Evolutionary conservation across 2,113 vertebrate species (phyloP).

Genomic region (Cyprinodon brontotheroides): DNA sequence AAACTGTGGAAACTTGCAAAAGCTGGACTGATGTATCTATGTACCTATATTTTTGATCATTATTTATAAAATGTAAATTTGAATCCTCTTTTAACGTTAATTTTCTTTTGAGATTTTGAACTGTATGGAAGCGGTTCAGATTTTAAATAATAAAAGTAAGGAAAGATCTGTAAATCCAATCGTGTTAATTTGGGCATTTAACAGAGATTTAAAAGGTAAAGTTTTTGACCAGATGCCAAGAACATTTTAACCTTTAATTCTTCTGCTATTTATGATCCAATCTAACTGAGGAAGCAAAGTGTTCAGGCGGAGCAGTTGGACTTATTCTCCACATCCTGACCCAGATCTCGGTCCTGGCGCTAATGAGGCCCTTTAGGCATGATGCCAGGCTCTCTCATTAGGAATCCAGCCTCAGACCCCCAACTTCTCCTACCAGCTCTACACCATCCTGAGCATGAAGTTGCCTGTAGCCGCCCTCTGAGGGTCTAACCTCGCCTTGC

Average conservation of each 20-base stretch:
- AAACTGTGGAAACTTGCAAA: too few relatives aligned
- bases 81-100: neutral
- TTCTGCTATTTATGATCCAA: neutral
- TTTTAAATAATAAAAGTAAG: neutral
- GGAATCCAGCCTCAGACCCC: conserved; percentile 65
- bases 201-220: neutral
- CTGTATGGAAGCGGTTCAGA: neutral
- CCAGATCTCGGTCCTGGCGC: conserved; percentile 78
- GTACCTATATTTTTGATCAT: too few relatives aligned
- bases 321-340: conserved; percentile 73
- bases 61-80: neutral
- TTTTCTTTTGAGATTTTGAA: neutral
- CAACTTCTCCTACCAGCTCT: conserved; percentile 32
- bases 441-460: conserved; percentile 37
- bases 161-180: neutral
- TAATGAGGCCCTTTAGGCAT: conserved; percentile 81
- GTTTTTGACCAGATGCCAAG: neutral
- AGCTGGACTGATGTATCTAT: neutral
- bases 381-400: conserved; percentile 80
- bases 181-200: neutral
- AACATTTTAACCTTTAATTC: too few relatives aligned
- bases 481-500: conserved; percentile 64
- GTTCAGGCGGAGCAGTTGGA: conserved; percentile 48
- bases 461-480: conserved; percentile 62
- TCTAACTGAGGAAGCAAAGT: conserved; percentile 20